Conservation (phyloP, 2,797 vertebrate genomes). For the Ataeniobius toweri region DNA sequence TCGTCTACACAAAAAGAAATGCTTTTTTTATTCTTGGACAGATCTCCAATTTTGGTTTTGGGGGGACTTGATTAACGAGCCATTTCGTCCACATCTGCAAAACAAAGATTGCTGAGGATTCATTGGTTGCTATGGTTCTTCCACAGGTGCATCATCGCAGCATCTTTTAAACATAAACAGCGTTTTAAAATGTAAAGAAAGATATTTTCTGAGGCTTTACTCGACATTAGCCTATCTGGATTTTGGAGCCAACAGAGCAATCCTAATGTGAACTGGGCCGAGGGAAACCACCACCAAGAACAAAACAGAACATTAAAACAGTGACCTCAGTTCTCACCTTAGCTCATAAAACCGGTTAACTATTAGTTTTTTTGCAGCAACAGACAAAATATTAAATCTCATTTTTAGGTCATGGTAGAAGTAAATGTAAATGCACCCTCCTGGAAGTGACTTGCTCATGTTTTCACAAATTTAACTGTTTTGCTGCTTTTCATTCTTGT, state of each 20-base stretch:
- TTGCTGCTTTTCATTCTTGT: too few species aligned
- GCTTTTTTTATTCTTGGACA: too few species aligned
- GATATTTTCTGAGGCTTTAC: neutral
- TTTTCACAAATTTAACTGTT: neutral
- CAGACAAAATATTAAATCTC: neutral
- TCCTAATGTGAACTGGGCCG: neutral
- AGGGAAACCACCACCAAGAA: neutral
- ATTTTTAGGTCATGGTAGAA: neutral
- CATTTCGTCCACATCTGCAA: too few species aligned
- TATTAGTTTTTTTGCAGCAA: neutral
- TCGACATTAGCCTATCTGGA: neutral
- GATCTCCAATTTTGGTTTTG: too few species aligned
- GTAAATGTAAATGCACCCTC: neutral
- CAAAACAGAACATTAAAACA: neutral
- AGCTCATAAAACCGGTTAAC: neutral
- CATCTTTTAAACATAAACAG: neutral
- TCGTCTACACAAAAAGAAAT: too few species aligned
- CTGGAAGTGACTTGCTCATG: neutral
- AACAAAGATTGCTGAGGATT: neutral
- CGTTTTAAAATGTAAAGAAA: neutral
- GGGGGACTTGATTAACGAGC: too few species aligned
- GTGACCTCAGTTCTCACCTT: neutral
- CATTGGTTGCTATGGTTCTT: neutral
- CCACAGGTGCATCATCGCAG: neutral
- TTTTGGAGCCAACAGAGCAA: neutral